Conservation (phyloP, 2,888 invertebrate species). For the Julus scandinavius region DNA sequence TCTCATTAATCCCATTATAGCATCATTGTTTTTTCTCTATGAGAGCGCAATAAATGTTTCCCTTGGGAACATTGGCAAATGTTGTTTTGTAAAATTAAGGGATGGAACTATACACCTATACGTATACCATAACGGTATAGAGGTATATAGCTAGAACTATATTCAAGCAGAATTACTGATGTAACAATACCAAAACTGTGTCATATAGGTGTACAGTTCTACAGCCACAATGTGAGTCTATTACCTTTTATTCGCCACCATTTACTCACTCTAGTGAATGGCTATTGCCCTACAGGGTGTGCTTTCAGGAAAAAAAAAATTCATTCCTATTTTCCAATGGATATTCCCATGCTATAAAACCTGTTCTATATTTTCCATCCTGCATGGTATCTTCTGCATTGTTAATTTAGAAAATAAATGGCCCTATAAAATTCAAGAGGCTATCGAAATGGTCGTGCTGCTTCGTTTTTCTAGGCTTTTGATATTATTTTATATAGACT, state of each 20-base stretch:
- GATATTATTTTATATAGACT: constrained; percentile 46
- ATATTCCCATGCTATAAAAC: not conserved
- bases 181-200: no score
- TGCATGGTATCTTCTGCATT: constrained; percentile 29
- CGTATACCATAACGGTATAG: not conserved
- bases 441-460: not conserved
- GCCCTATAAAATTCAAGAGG: constrained; percentile 16
- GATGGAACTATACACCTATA: no score
- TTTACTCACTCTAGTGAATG: not conserved
- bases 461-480: not conserved
- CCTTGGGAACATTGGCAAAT: no score
- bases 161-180: not conserved
- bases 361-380: not conserved
- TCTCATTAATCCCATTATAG: no score
- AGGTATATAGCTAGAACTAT: no score
- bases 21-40: no score
- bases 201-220: not conserved
- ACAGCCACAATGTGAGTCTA: not conserved
- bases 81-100: no score
- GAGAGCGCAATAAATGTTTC: no score
- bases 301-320: not conserved
- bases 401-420: constrained; percentile 49
- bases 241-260: constrained; percentile 33
- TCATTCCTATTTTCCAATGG: not conserved
- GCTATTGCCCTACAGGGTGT: constrained; percentile 33